phyloP scores from a whole-genome alignment of 2,888 invertebrate genomes.

The Leucozona laternaria region DNA sequence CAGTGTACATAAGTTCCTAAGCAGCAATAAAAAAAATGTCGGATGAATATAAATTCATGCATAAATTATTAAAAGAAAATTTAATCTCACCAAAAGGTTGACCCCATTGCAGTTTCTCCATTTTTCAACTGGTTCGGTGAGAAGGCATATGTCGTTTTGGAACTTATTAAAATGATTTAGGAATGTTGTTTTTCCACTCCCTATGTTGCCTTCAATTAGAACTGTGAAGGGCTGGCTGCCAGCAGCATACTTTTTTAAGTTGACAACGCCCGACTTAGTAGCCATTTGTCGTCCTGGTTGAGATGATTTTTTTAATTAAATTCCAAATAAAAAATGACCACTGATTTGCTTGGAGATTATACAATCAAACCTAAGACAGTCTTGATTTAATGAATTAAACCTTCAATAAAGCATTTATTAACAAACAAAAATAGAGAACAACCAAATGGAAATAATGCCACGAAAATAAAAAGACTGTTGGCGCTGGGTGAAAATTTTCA shows the following conservation, averaged over 20 bases:
- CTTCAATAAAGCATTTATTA: neutral
- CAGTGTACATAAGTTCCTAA: conserved; percentile 93
- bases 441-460: neutral
- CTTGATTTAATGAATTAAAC: neutral
- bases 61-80: neutral
- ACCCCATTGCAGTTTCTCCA: conserved; percentile 92
- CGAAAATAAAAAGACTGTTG: neutral
- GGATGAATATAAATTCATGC: neutral
- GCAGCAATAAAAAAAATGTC: neutral
- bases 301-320: neutral
- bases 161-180: conserved; percentile 91
- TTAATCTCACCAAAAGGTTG: conserved; percentile 88
- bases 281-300: conserved; percentile 75
- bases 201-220: conserved; percentile 95
- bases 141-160: conserved; percentile 86
- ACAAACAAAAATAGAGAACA: neutral
- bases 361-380: neutral
- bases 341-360: neutral
- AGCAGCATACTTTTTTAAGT: conserved; percentile 79
- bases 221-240: conserved; percentile 89
- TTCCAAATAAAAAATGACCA: neutral
- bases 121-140: conserved; percentile 92
- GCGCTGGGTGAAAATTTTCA: neutral
- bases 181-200: conserved; percentile 95
- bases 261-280: conserved; percentile 73